phyloP scores from a whole-genome alignment of 2,113 vertebrate genomes.

The Climacteris rufus region DNA sequence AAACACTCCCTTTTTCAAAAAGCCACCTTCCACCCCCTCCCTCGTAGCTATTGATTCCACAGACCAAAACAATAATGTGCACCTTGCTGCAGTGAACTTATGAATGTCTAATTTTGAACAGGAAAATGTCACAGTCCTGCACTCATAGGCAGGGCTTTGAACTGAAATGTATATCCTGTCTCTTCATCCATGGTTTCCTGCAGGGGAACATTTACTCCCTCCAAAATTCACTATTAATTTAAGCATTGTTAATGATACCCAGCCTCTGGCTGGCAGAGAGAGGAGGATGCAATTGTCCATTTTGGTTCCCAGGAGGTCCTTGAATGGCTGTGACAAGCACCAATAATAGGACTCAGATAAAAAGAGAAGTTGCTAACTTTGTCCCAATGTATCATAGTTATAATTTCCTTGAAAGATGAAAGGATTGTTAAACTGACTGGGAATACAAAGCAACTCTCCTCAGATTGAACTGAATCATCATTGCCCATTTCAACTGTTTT shows the following conservation, averaged over 20 bases:
- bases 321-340: constrained; percentile 43
- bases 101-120: constrained; percentile 32
- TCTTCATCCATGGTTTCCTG: constrained; percentile 33
- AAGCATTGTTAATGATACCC: constrained; percentile 36
- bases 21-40: constrained; percentile 3
- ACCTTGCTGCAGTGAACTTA: constrained; percentile 19
- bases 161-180: constrained; percentile 16
- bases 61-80: constrained; percentile 34
- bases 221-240: constrained; percentile 45
- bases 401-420: constrained; percentile 60
- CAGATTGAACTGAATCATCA: constrained; percentile 34
- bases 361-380: constrained; percentile 62
- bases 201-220: constrained; percentile 35
- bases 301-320: constrained; percentile 45
- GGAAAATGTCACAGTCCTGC: constrained; percentile 24
- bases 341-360: constrained; percentile 48
- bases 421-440: constrained; percentile 38
- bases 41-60: constrained; percentile 9
- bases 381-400: constrained; percentile 36
- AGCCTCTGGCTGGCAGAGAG: constrained; percentile 9
- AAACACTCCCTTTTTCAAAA: constrained; percentile 20
- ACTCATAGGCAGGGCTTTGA: constrained; percentile 31
- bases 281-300: constrained; percentile 53
- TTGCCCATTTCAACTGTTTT: not conserved
- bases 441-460: constrained; percentile 45